Evolutionary conservation across 2,888 invertebrate genomes (phyloP).

Genomic region (Amphipyra tragopoginis): DNA sequence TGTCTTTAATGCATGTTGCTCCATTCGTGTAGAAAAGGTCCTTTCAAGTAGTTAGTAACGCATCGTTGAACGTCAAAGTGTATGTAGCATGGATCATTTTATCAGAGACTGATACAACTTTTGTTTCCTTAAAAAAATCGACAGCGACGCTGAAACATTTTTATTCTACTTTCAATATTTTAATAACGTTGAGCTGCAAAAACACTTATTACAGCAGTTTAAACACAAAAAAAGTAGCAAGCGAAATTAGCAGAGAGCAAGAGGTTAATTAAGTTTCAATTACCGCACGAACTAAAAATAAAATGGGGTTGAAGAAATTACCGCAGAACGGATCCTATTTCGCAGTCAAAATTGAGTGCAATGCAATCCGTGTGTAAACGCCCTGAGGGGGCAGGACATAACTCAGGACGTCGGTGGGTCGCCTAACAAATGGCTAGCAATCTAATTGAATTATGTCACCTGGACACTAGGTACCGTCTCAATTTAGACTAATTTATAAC

Average conservation of each 20-base stretch:
- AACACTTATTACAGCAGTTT: neutral
- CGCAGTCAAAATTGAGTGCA: conserved; percentile 33
- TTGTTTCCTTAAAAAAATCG: too few relatives aligned
- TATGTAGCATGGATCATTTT: too few relatives aligned
- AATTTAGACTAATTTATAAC: conserved; percentile 80
- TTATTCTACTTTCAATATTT: too few relatives aligned
- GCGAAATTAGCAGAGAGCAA: neutral
- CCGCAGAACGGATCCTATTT: conserved; percentile 13
- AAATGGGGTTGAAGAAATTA: conserved; percentile 13
- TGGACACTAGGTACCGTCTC: conserved; percentile 75
- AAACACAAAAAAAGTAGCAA: conserved; percentile 15
- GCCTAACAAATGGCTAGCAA: conserved; percentile 76
- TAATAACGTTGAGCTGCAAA: neutral
- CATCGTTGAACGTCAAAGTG: too few relatives aligned
- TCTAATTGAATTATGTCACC: conserved; percentile 84
- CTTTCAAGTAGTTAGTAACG: too few relatives aligned
- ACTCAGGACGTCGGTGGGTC: conserved; percentile 66
- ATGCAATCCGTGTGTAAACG: conserved; percentile 44
- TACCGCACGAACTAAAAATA: conserved; percentile 16
- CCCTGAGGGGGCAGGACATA: conserved; percentile 59
- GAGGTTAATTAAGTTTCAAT: conserved; percentile 34
- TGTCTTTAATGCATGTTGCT: too few relatives aligned
- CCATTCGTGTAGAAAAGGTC: too few relatives aligned
- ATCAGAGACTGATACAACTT: too few relatives aligned
- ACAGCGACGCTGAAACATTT: too few relatives aligned